A percentile compares a stretch with the other conserved stretches of the same genome.
phyloP scores from a whole-genome alignment of 2,888 invertebrate genomes.

The Drosophila quinaria region DNA sequence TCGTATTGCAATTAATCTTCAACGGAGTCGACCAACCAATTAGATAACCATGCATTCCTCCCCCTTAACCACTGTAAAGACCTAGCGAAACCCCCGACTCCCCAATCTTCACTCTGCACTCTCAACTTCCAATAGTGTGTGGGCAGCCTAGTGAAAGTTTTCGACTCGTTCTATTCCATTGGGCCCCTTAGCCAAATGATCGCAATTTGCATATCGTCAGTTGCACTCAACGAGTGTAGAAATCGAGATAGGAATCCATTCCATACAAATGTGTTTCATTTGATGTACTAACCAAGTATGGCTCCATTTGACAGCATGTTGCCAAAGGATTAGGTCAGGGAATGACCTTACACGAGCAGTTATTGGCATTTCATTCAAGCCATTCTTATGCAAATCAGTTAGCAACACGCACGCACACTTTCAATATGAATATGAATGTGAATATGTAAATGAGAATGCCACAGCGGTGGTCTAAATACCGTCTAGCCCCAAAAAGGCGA shows the following conservation, averaged over 20 bases:
- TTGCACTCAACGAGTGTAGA: constrained; percentile 50
- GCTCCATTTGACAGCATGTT: background rate
- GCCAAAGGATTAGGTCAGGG: constrained; percentile 51
- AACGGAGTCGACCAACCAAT: constrained; percentile 51
- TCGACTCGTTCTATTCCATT: constrained; percentile 65
- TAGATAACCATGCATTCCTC: constrained; percentile 52
- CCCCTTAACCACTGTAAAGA: constrained; percentile 2
- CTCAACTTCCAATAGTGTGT: constrained; percentile 8
- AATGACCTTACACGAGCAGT: constrained; percentile 40
- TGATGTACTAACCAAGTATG: background rate
- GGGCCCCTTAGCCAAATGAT: constrained; percentile 29
- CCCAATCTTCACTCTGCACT: no score
- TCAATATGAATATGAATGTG: constrained; percentile 67
- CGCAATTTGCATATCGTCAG: constrained; percentile 63
- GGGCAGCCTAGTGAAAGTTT: constrained; percentile 68
- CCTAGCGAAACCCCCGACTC: constrained; percentile 14
- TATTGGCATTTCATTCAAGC: constrained; percentile 56
- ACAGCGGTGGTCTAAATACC: constrained; percentile 8
- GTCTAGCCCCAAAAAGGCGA: constrained; percentile 43
- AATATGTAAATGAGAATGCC: constrained; percentile 66
- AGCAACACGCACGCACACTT: constrained; percentile 66
- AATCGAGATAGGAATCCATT: constrained; percentile 37
- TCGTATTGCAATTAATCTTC: constrained; percentile 73
- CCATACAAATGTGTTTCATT: background rate
- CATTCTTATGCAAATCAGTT: constrained; percentile 76